Percentiles rank a stretch among this genome's conserved stretches.
Conservation (phyloP, 2,888 invertebrate species). For the Tipula vernalis region DNA sequence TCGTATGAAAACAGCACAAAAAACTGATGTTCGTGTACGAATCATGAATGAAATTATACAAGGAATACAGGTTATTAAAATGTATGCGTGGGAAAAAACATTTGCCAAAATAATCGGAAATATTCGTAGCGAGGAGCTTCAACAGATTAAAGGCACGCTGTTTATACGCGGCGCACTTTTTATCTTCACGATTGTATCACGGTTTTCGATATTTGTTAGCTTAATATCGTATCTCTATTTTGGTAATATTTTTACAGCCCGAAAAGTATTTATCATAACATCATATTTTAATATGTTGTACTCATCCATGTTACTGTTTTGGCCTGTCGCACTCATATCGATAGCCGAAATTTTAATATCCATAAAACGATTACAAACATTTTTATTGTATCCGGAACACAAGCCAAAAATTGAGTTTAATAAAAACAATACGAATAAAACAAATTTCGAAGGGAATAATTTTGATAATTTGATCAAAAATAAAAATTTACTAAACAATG, state of each 20-base stretch:
- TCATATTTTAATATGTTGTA: conserved; percentile 45
- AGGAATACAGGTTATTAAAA: conserved; percentile 84
- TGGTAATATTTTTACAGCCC: conserved; percentile 50
- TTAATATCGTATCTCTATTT: conserved; percentile 48
- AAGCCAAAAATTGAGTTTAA: conserved; percentile 10
- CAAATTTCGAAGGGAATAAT: not conserved
- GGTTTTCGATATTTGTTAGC: conserved; percentile 57
- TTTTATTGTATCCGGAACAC: conserved; percentile 40
- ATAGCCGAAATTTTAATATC: conserved; percentile 46
- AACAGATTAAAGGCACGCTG: conserved; percentile 42
- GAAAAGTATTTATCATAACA: conserved; percentile 57
- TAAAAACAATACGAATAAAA: not conserved
- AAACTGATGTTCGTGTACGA: conserved; percentile 72
- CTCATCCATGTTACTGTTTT: conserved; percentile 42
- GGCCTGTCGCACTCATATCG: conserved; percentile 42
- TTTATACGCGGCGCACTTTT: conserved; percentile 50
- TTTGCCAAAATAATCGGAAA: conserved; percentile 56
- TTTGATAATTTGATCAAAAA: not conserved
- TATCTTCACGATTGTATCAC: conserved; percentile 56
- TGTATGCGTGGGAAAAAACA: conserved; percentile 88
- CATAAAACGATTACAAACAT: conserved; percentile 43
- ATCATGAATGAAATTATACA: conserved; percentile 80
- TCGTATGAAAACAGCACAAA: conserved; percentile 49
- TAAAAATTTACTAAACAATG: not conserved
- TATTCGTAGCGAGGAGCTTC: conserved; percentile 37